Conservation (phyloP, 2,113 vertebrate genomes). For the Meles meles region DNA sequence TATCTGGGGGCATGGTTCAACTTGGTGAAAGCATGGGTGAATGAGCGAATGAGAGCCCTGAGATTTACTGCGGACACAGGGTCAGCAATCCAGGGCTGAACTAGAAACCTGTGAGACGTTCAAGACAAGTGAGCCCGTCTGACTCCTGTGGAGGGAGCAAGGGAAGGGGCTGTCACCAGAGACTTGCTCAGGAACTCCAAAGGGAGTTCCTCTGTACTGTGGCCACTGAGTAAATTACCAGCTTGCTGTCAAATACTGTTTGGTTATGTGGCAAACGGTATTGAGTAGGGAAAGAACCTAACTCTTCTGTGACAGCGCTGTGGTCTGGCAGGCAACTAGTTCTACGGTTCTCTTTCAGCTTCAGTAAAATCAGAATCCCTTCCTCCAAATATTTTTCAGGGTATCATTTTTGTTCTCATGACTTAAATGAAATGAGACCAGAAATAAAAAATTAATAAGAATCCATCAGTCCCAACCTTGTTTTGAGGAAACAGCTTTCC, state of each 20-base stretch:
- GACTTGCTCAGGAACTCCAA: neutral
- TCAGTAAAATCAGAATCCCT: neutral
- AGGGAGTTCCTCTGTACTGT: neutral
- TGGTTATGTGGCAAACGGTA: neutral
- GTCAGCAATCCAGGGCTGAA: neutral
- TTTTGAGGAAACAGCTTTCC: neutral
- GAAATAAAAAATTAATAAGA: neutral
- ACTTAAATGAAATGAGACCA: neutral
- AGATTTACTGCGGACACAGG: no score
- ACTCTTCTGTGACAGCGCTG: neutral
- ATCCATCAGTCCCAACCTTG: neutral
- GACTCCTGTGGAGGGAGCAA: neutral
- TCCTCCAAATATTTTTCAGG: neutral
- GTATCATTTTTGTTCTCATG: neutral
- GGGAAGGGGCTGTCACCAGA: neutral
- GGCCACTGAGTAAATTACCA: neutral
- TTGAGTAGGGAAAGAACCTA: neutral
- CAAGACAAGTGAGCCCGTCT: neutral
- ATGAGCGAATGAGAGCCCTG: neutral
- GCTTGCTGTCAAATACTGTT: neutral
- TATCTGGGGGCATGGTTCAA: fast-evolving
- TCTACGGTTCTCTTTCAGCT: neutral
- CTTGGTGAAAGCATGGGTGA: neutral
- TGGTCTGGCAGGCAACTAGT: neutral
- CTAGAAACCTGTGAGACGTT: neutral